Evolutionary conservation across 2,113 vertebrate species (phyloP), one percentile per base, ranked within the genome.

Genomic region (Empidonax alnorum): DNA sequence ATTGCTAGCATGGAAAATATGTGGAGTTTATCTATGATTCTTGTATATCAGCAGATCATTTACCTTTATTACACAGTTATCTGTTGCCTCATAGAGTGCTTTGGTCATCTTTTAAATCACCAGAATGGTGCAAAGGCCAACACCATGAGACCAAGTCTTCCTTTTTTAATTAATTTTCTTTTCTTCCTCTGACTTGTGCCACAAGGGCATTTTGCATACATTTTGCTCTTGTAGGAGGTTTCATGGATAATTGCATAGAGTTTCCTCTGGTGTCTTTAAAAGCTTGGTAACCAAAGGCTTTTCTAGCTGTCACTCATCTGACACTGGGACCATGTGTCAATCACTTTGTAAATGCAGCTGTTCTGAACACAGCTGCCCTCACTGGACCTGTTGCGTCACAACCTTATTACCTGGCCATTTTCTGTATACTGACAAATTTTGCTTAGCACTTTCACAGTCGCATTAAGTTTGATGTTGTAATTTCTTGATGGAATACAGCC

Each of bases 401-500:
- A 10, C 52, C 23, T 74, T 85, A 31, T 75, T 72, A 47, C 71
- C 53, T 79, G 53, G 14, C 61, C 53, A 33, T 76, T 81, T 80
- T 63, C 61, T 67, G 50, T 94, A 73, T 50, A 47, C 42, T 83
- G n/a, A 15, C 30, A 85, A 49, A 59, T 85, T 82, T 79, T 25
- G 35, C 86, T 53, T 52, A 39, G 20, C 27, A 3, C 59, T 56
- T 53, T n/a, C n/a, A 67, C 35, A 55, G 44, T 19, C 20, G 47
- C 41, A 35, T 76, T 78, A 65, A 69, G 62, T 50, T 71, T 91
- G 59, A 67, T 62, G 61, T 65, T 84, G 59, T 77, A 35, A 74
- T 76, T 69, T 77, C 78, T 92, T 84, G 82, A 94, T 73, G 82
- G 84, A 93, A 33, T 10, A 28, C 80, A 96, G 89, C 25, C 56